Percentiles rank a stretch among this genome's conserved stretches.
Conservation (phyloP, 64 coral and sea anemone genomes). For the Montipora capricornis region DNA sequence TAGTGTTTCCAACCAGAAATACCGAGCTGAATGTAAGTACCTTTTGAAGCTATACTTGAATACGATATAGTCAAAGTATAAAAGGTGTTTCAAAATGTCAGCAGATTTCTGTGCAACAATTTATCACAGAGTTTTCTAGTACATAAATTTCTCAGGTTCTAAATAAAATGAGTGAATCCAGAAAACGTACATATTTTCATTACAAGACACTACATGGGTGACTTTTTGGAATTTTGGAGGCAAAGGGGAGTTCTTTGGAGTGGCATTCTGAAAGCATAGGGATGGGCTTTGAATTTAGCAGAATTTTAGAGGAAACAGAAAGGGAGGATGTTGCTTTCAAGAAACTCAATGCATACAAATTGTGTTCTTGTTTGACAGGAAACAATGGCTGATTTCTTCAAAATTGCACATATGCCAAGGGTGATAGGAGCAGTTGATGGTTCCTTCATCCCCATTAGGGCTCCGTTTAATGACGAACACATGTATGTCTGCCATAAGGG, state of each 20-base stretch:
- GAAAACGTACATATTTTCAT: not conserved
- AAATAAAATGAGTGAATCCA: not conserved
- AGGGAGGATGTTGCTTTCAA: not conserved
- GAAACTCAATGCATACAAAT: not conserved
- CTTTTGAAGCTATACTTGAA: slow-evolving; percentile 3
- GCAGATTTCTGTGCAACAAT: not conserved
- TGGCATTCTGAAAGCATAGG: not conserved
- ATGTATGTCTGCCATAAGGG: slow-evolving; percentile 41
- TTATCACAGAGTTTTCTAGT: not conserved
- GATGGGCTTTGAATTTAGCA: not conserved
- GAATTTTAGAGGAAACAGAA: slow-evolving; percentile 8
- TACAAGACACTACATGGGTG: not conserved
- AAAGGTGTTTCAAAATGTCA: not conserved
- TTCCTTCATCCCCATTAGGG: not conserved
- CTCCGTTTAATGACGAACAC: not conserved
- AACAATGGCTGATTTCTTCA: slow-evolving; percentile 55
- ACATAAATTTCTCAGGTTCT: not conserved
- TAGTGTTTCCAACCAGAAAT: slow-evolving; percentile 17
- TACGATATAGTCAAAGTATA: not conserved
- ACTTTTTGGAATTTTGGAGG: not conserved
- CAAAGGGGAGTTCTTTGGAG: not conserved
- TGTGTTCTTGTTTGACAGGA: slow-evolving; percentile 8
- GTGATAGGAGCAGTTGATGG: slow-evolving; percentile 30
- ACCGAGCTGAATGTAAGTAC: slow-evolving; percentile 43
- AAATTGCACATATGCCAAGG: not conserved